These are phyloP conservation scores for Campylorhamphus procurvoides DNA, from an alignment of 2,113 vertebrate species.

Conservation along the genomic window DNA sequence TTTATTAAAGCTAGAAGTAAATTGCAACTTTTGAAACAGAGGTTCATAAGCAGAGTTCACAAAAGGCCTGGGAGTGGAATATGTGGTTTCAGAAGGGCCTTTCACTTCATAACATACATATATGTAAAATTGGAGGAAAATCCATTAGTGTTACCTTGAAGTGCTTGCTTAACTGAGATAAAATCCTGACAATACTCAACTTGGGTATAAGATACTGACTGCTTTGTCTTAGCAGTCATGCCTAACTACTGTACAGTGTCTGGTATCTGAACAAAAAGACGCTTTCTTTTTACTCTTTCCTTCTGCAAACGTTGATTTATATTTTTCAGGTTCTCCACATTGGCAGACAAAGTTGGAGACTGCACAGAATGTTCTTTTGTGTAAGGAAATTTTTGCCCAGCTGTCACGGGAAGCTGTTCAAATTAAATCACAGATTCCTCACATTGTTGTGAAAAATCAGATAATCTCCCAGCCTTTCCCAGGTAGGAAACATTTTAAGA, in stretches of 20 bases:
- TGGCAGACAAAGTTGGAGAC: constrained; percentile 95
- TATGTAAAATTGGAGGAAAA: neutral
- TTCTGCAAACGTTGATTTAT: neutral
- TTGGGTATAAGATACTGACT: neutral
- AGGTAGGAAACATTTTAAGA: constrained; percentile 73
- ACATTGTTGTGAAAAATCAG: constrained; percentile 99
- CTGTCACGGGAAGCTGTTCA: constrained; percentile 96
- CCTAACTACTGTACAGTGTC: neutral
- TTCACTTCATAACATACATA: neutral
- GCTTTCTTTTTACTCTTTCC: neutral
- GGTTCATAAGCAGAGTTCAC: neutral
- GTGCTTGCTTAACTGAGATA: neutral
- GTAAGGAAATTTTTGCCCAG: constrained; percentile 98
- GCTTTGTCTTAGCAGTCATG: accelerated
- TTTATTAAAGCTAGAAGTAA: neutral
- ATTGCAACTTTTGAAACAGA: neutral
- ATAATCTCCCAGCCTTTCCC: constrained; percentile 98
- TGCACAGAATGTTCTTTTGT: constrained; percentile 94
- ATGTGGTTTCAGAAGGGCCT: neutral
- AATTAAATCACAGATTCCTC: constrained; percentile 97
- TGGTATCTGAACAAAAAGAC: neutral
- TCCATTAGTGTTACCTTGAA: neutral
- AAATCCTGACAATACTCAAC: neutral
- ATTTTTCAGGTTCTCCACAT: constrained; percentile 83
- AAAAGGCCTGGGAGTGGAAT: neutral